Evolutionary conservation across 2,888 invertebrate species (phyloP), one percentile per base, ranked within the genome.

Genomic region (Apoda limacodes): DNA sequence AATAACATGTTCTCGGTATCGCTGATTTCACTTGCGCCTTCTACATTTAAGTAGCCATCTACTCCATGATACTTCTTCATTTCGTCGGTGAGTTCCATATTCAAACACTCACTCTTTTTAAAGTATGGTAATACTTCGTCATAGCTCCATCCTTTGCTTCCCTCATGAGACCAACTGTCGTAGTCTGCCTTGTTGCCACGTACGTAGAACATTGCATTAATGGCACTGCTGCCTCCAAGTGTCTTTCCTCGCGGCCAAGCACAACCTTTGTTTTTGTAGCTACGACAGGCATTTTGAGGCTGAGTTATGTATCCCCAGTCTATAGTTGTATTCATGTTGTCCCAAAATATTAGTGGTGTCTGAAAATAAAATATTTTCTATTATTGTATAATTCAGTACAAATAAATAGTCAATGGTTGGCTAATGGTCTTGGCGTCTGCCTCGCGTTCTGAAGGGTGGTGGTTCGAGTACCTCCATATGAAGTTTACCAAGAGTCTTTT

Each of bases 291-390:
- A 13, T 56, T 50, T 12, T 59, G 55, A 39, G 68, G 61, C 21
- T 70, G 56, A 1, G 83, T 82, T 42, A 69, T 64, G 52, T 83
- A 85, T 28, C 63, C 61, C 85, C 85, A 86, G 46, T 85, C 83
- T 12, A 72, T 59, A 17, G 64, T 42, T 4, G 64, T 56, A 22
- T 55, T 43, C n/a, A n/a, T n/a, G n/a, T n/a, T n/a, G n/a, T n/a
- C n/a, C n/a, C n/a, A n/a, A n/a, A n/a, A n/a, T n/a, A n/a, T n/a
- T n/a, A n/a, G n/a, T n/a, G n/a, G n/a, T n/a, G n/a, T n/a, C n/a
- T n/a, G n/a, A n/a, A n/a, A n/a, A n/a, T n/a, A n/a, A n/a, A n/a
- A n/a, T n/a, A n/a, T n/a, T n/a, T n/a, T n/a, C n/a, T n/a, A n/a
- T n/a, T n/a, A n/a, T n/a, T n/a, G n/a, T n/a, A n/a, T n/a, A n/a